A percentile compares a stretch with the other conserved stretches of the same genome.
These are phyloP conservation scores for Notolabrus celidotus DNA, from an alignment of 2,797 vertebrate genomes.

Conservation along the genomic window DNA sequence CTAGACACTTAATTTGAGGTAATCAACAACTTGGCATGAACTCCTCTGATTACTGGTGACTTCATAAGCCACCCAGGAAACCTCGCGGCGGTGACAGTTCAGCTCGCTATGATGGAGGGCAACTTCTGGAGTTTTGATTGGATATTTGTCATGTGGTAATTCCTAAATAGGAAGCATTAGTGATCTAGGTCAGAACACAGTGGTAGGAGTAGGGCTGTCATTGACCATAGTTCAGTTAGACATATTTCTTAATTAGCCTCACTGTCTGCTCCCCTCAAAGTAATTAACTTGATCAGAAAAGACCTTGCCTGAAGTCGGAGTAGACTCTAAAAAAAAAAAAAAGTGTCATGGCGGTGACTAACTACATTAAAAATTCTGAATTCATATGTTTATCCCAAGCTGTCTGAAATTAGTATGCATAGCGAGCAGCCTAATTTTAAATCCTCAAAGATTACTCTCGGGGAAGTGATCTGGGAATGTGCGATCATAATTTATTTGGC, in stretches of 20 bases:
- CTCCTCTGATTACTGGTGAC: slow-evolving; percentile 72
- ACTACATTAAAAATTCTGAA: slow-evolving; percentile 70
- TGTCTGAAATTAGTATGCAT: slow-evolving; percentile 76
- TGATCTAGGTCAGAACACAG: slow-evolving; percentile 79
- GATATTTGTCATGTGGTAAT: slow-evolving; percentile 78
- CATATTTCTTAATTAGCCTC: slow-evolving; percentile 85
- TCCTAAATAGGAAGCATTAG: slow-evolving; percentile 80
- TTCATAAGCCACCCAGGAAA: slow-evolving; percentile 62
- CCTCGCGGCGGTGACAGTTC: slow-evolving; percentile 44
- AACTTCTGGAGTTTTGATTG: slow-evolving; percentile 68
- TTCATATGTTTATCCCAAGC: slow-evolving; percentile 77
- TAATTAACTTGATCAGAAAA: slow-evolving; percentile 84
- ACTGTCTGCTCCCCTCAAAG: slow-evolving; percentile 80
- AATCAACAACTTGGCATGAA: slow-evolving; percentile 78
- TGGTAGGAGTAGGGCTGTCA: slow-evolving; percentile 74
- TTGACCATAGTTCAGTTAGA: slow-evolving; percentile 79
- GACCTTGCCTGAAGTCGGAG: slow-evolving; percentile 79
- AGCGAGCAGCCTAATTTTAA: slow-evolving; percentile 68
- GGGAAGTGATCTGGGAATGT: slow-evolving; percentile 70
- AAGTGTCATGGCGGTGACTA: slow-evolving; percentile 60
- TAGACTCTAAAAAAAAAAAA: slow-evolving; percentile 47
- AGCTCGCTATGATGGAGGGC: slow-evolving; percentile 61
- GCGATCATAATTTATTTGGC: slow-evolving; percentile 73
- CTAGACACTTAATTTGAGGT: slow-evolving; percentile 67
- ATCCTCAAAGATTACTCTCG: slow-evolving; percentile 72